Conservation (phyloP, 2,113 vertebrate genomes). For the Onychorhynchus coronatus region DNA sequence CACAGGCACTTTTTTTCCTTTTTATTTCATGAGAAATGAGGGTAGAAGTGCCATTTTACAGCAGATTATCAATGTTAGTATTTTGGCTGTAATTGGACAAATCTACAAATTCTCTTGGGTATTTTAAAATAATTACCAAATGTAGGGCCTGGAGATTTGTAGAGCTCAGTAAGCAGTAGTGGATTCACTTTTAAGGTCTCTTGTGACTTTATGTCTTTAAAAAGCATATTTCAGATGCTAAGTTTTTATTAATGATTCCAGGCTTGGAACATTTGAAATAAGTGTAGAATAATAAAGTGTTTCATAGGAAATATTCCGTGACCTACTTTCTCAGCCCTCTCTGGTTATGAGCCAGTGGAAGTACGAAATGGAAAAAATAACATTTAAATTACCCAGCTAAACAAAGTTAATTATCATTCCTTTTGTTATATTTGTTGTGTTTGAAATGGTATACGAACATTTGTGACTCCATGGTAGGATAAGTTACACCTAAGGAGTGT, state of each 20-base stretch:
- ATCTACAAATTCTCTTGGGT: constrained; percentile 1
- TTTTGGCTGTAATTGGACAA: constrained; percentile 42
- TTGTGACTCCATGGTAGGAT: background rate
- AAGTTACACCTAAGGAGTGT: background rate
- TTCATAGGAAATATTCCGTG: constrained; percentile 20
- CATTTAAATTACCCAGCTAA: background rate
- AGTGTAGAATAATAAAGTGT: background rate
- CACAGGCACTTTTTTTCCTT: background rate
- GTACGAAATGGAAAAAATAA: background rate
- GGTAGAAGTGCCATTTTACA: background rate
- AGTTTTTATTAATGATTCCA: constrained; percentile 43
- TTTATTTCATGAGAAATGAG: background rate
- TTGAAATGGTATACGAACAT: background rate
- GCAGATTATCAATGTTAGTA: constrained; percentile 25
- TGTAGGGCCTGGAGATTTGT: background rate
- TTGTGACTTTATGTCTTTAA: constrained; percentile 8
- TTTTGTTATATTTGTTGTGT: background rate
- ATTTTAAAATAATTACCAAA: constrained; percentile 45
- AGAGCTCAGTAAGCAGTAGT: constrained; percentile 9
- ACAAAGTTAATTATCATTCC: background rate
- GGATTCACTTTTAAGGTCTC: constrained; percentile 36
- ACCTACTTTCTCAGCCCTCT: constrained; percentile 1
- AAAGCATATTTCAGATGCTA: constrained; percentile 10
- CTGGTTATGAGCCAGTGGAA: background rate
- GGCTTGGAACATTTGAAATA: constrained; percentile 3